Evolutionary conservation across 2,113 vertebrate species (phyloP).

Genomic region (Galbula dea): DNA sequence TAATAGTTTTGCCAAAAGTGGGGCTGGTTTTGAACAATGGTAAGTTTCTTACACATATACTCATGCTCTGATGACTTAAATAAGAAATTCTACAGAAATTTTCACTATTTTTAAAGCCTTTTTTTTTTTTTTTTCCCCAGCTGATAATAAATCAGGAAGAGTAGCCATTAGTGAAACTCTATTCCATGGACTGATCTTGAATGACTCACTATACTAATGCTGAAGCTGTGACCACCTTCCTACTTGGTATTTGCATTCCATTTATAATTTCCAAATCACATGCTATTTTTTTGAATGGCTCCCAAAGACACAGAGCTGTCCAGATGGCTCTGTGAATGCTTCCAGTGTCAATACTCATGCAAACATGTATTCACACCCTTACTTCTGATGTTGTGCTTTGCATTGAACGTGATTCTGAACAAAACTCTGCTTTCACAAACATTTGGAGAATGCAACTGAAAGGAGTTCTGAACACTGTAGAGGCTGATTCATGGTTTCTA

Average conservation of each 20-base stretch:
- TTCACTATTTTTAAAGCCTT: not conserved
- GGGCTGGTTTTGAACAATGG: not conserved
- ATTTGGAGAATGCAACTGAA: not conserved
- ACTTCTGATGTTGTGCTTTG: not conserved
- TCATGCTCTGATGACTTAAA: not conserved
- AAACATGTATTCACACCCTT: not conserved
- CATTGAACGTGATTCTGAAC: not conserved
- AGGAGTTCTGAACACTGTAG: not conserved
- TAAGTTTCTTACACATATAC: not conserved
- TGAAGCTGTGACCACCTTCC: not conserved
- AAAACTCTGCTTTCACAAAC: constrained; percentile 16
- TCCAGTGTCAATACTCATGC: not conserved
- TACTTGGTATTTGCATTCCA: not conserved
- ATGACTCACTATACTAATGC: not conserved
- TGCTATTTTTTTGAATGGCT: not conserved
- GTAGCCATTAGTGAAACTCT: not conserved
- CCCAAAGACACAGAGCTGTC: not conserved
- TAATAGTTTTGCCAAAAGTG: not conserved
- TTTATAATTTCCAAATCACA: not conserved
- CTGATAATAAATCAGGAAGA: not conserved
- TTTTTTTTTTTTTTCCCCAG: not conserved
- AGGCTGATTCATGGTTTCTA: constrained; percentile 13
- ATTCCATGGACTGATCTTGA: not conserved
- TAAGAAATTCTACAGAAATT: not conserved
- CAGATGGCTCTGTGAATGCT: constrained; percentile 39